Evolutionary conservation across 2,888 invertebrate genomes (phyloP).

Genomic region (Cetonia aurata): DNA sequence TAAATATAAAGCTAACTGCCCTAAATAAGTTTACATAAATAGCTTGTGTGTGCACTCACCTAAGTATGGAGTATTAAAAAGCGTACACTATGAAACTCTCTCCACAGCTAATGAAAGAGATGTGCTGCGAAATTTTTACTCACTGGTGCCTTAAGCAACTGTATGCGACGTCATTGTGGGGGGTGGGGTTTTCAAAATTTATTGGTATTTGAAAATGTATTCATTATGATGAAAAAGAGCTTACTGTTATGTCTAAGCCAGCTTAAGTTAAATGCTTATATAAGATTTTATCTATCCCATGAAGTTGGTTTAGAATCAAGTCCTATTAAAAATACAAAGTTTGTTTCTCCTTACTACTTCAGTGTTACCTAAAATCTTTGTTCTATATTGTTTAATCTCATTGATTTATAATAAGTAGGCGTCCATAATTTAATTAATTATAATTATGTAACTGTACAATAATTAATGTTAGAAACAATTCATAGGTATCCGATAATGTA

Average conservation of each 20-base stretch:
- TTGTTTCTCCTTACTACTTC: too few relatives aligned
- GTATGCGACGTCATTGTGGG: constrained; percentile 32
- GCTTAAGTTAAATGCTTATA: background rate
- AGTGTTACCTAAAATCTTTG: too few relatives aligned
- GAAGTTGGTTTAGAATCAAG: too few relatives aligned
- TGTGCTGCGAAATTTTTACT: constrained; percentile 39
- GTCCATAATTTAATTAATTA: too few relatives aligned
- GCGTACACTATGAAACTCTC: constrained; percentile 38
- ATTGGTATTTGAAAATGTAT: constrained; percentile 24
- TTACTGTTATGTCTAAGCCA: background rate
- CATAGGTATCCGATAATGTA: too few relatives aligned
- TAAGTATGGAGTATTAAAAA: constrained; percentile 21
- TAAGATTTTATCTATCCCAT: background rate
- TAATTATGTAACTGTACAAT: too few relatives aligned
- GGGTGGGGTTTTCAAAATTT: constrained; percentile 41
- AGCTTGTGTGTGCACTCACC: constrained; percentile 41
- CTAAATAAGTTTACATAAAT: constrained; percentile 27
- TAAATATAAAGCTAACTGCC: constrained; percentile 21
- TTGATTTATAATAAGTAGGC: too few relatives aligned
- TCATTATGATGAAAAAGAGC: background rate
- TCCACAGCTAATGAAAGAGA: constrained; percentile 40
- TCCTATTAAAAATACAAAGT: too few relatives aligned
- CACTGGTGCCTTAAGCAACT: constrained; percentile 35
- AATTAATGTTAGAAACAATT: too few relatives aligned
- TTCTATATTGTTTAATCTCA: too few relatives aligned